Conservation (phyloP, 1,140 invertebrate genomes). For the Neotoxoptera formosana region DNA sequence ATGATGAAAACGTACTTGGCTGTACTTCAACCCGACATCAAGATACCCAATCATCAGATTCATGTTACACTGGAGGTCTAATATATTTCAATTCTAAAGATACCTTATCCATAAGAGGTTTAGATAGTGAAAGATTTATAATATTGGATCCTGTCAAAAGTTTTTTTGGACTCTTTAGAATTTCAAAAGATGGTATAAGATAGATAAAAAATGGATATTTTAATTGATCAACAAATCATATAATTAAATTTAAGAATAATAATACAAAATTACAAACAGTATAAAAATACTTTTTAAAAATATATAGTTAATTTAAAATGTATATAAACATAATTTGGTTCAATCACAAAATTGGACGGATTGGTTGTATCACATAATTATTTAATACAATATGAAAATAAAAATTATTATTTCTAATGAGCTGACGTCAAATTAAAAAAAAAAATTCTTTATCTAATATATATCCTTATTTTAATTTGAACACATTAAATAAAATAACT, state of each 20-base stretch:
- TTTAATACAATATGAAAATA: background rate
- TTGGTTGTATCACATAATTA: background rate
- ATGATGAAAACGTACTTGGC: slow-evolving; percentile 62
- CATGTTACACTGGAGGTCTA: slow-evolving; percentile 64
- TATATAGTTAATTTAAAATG: slow-evolving; percentile 27
- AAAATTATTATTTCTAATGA: background rate
- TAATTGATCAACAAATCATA: background rate
- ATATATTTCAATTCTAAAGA: slow-evolving; percentile 62
- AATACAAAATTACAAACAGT: slow-evolving; percentile 30
- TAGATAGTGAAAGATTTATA: slow-evolving; percentile 64
- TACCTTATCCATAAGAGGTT: slow-evolving; percentile 62
- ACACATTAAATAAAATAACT: background rate
- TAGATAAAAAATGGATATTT: background rate
- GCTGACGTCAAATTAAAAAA: too few species aligned
- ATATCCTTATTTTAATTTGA: background rate
- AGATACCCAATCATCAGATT: slow-evolving; percentile 62
- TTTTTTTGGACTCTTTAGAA: slow-evolving; percentile 64
- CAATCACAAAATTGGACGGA: background rate
- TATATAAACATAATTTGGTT: slow-evolving; percentile 27
- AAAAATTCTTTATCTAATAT: background rate
- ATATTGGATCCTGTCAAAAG: slow-evolving; percentile 65
- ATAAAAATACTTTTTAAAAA: slow-evolving; percentile 17
- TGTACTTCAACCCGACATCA: slow-evolving; percentile 61
- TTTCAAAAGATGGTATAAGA: slow-evolving; percentile 4
- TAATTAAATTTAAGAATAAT: slow-evolving; percentile 30